Conservation (phyloP, 2,797 vertebrate species). For the Crax fasciolata region DNA sequence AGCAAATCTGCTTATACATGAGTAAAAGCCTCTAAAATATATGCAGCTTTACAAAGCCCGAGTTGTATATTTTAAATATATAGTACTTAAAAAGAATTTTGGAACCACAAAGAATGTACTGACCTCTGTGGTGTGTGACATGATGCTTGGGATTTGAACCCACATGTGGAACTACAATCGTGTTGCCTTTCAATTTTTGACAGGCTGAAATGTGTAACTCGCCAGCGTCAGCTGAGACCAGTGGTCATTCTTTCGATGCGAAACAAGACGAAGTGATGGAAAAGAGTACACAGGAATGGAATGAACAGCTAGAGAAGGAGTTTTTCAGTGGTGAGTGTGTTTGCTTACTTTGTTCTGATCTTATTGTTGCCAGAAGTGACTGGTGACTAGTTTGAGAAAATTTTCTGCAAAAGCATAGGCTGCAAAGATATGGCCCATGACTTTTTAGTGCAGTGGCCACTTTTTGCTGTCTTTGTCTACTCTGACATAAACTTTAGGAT, state of each 20-base stretch:
- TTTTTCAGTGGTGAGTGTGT: slow-evolving; percentile 81
- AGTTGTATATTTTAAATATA: not conserved
- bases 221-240: slow-evolving; percentile 46
- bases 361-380: not conserved
- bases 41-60: not conserved
- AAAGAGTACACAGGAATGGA: slow-evolving; percentile 68
- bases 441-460: not conserved
- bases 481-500: not conserved
- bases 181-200: slow-evolving; percentile 53
- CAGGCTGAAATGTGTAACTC: slow-evolving; percentile 70
- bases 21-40: not conserved
- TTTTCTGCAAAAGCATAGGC: not conserved
- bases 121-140: not conserved
- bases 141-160: not conserved
- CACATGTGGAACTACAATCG: not conserved
- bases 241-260: slow-evolving; percentile 38
- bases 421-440: not conserved
- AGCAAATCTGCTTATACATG: not conserved
- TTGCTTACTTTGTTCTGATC: not conserved
- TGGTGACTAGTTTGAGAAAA: not conserved
- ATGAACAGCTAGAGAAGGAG: slow-evolving; percentile 81
- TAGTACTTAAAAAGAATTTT: not conserved
- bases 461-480: not conserved
- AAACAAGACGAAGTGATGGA: slow-evolving; percentile 64
- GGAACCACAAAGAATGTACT: not conserved